phyloP scores from a whole-genome alignment of 1,140 invertebrate species.

The Ceratina japonica region DNA sequence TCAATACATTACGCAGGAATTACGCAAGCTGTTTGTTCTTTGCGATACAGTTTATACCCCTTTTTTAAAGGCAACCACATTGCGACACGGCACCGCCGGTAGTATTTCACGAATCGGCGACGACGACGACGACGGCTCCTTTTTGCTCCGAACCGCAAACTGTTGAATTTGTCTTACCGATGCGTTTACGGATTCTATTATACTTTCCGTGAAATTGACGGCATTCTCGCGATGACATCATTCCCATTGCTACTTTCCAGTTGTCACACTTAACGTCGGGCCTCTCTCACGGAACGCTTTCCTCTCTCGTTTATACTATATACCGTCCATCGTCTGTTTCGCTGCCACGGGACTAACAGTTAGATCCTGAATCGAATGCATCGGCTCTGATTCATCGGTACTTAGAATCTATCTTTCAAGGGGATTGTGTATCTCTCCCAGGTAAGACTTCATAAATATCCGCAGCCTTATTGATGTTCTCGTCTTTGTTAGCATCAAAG shows the following conservation, averaged over 20 bases:
- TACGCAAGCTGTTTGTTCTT: too few relatives aligned
- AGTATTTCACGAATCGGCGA: background rate
- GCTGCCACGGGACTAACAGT: constrained; percentile 23
- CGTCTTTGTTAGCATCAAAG: too few relatives aligned
- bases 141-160: background rate
- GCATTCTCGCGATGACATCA: constrained; percentile 27
- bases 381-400: too few relatives aligned
- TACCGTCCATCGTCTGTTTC: constrained; percentile 9
- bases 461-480: too few relatives aligned
- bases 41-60: too few relatives aligned
- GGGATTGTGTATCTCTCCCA: too few relatives aligned
- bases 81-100: too few relatives aligned
- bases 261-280: constrained; percentile 44
- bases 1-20: too few relatives aligned
- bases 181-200: background rate
- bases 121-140: background rate
- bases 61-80: too few relatives aligned
- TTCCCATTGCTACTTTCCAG: constrained; percentile 38
- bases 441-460: too few relatives aligned
- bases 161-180: background rate
- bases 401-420: too few relatives aligned
- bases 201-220: background rate
- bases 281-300: constrained; percentile 37
- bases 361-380: background rate
- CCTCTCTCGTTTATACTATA: constrained; percentile 19